Conservation (phyloP, 2,888 invertebrate species). For the Tromatobia lineatoria region DNA sequence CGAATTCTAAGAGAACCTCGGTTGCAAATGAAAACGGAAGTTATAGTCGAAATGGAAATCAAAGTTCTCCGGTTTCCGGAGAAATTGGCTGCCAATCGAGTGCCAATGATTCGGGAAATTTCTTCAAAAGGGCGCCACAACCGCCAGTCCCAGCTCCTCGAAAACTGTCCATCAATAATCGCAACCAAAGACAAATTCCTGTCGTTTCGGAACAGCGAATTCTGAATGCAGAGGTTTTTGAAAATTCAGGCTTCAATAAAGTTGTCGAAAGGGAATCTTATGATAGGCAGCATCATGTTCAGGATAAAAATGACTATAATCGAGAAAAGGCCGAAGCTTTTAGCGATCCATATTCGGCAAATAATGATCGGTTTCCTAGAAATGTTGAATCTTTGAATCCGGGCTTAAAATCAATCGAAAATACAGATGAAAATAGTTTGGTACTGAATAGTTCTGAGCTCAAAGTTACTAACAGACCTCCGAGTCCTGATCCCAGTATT, state of each 20-base stretch:
- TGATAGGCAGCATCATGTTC: neutral
- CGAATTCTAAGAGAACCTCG: constrained; percentile 28
- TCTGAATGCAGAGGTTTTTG: neutral
- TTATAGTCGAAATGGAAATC: neutral
- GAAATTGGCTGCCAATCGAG: neutral
- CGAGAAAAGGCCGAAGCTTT: neutral
- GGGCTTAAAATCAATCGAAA: constrained; percentile 21
- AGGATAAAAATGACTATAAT: constrained; percentile 2
- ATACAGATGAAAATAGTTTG: constrained; percentile 65
- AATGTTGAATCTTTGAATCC: neutral
- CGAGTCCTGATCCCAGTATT: constrained; percentile 86
- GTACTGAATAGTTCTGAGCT: constrained; percentile 75
- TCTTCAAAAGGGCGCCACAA: constrained; percentile 13
- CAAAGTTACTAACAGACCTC: constrained; percentile 78
- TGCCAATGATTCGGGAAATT: neutral
- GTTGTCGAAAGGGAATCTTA: neutral
- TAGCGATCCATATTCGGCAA: neutral
- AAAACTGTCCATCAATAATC: neutral
- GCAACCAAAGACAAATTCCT: neutral
- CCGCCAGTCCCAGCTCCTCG: constrained; percentile 4
- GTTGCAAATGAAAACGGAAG: neutral
- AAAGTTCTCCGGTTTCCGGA: neutral
- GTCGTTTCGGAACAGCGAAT: neutral
- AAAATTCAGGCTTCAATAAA: neutral
- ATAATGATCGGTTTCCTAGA: constrained; percentile 7